Conservation (phyloP, 1,140 invertebrate genomes). For the Olivierus martensii region DNA sequence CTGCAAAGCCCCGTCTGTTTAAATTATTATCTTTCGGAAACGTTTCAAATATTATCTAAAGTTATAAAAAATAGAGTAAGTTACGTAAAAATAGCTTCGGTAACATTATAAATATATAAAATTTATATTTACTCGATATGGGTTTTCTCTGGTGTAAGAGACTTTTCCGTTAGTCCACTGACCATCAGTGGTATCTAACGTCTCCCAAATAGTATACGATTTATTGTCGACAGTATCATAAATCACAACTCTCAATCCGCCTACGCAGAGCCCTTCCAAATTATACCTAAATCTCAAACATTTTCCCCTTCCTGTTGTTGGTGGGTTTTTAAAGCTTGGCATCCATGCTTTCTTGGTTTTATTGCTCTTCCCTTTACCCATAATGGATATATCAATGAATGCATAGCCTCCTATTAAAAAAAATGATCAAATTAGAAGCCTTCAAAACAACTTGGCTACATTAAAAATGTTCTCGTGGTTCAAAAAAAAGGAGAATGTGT, state of each 20-base stretch:
- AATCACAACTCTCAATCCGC: conserved; percentile 7
- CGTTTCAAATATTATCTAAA: conserved; percentile 12
- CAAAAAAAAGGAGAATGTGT: no score
- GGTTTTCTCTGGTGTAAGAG: conserved; percentile 9
- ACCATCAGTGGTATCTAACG: conserved; percentile 10
- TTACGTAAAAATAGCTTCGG: no score
- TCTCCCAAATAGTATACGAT: conserved; percentile 7
- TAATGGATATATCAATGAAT: conserved; percentile 14
- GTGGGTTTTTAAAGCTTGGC: not conserved
- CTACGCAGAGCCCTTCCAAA: conserved; percentile 2
- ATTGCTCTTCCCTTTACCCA: conserved; percentile 4
- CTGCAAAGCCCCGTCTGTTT: conserved; percentile 7
- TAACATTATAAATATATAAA: no score
- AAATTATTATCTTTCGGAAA: conserved; percentile 10
- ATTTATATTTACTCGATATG: conserved; percentile 11
- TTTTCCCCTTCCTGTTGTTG: conserved; percentile 9
- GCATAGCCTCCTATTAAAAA: conserved; percentile 9
- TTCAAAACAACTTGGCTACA: no score
- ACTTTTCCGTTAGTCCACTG: conserved; percentile 10
- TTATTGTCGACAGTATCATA: conserved; percentile 9
- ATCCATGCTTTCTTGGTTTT: conserved; percentile 10
- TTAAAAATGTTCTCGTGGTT: no score
- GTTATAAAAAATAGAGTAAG: no score
- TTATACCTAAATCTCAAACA: conserved; percentile 14
- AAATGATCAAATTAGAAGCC: not conserved